Conservation (phyloP, 1,140 invertebrate genomes). For the Paraescarpia echinospica region DNA sequence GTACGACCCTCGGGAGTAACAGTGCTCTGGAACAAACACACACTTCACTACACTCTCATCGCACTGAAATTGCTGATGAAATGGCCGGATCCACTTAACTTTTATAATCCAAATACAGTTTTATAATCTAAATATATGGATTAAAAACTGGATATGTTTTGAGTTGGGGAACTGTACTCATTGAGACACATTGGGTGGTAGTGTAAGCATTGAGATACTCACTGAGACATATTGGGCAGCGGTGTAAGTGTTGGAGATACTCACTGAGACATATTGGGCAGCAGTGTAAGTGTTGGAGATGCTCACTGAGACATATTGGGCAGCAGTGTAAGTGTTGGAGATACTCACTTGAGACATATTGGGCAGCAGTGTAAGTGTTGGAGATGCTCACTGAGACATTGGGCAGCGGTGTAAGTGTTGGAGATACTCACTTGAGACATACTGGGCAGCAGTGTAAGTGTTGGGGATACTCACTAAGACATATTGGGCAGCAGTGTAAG, state of each 20-base stretch:
- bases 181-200: slow-evolving; percentile 82
- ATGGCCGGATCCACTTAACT: not conserved
- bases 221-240: not conserved
- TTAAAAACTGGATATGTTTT: not conserved
- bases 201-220: slow-evolving; percentile 51
- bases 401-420: not conserved
- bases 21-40: slow-evolving; percentile 67
- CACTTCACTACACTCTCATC: not conserved
- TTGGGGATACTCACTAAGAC: not conserved
- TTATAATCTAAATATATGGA: not conserved
- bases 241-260: not conserved
- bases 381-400: too few species aligned
- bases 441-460: not conserved
- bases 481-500: not conserved
- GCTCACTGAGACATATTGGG: not conserved
- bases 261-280: not conserved
- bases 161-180: slow-evolving; percentile 62
- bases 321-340: not conserved
- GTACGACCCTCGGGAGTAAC: slow-evolving; percentile 72
- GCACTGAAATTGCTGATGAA: not conserved
- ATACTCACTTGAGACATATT: slow-evolving; percentile 77
- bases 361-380: slow-evolving; percentile 72
- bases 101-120: not conserved
- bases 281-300: not conserved
- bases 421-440: not conserved